These are phyloP conservation scores for Phrynosoma platyrhinos DNA, from an alignment of 2,113 vertebrate species.

Conservation along the genomic window DNA sequence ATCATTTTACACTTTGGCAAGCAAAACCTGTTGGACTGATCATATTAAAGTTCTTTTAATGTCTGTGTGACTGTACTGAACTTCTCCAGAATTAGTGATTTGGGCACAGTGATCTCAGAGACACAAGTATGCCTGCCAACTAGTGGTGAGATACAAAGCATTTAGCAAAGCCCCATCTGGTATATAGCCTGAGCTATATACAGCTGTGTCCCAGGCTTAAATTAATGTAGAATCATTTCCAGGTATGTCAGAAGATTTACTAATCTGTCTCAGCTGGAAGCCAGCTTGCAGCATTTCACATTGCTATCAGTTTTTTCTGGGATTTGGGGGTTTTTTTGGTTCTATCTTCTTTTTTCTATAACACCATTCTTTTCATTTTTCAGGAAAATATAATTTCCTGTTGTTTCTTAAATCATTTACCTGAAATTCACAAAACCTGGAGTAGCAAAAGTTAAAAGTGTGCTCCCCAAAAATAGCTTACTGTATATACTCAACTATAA, in stretches of 20 bases:
- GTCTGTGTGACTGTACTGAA: neutral
- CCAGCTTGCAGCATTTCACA: constrained; percentile 55
- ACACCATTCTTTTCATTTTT: constrained; percentile 16
- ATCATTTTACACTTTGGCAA: neutral
- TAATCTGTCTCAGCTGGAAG: constrained; percentile 63
- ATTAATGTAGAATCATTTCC: constrained; percentile 45
- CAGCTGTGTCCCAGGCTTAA: constrained; percentile 66
- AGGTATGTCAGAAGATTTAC: constrained; percentile 54
- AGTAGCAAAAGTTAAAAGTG: constrained; percentile 10
- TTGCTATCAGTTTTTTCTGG: constrained; percentile 45
- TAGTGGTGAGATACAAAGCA: constrained; percentile 45
- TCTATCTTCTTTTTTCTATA: constrained; percentile 36
- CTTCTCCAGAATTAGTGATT: constrained; percentile 19
- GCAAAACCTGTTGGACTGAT: neutral
- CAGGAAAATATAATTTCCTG: constrained; percentile 1
- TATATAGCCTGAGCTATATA: constrained; percentile 48
- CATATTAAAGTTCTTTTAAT: neutral
- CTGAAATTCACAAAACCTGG: constrained; percentile 28
- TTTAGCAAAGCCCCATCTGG: constrained; percentile 63
- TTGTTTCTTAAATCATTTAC: neutral
- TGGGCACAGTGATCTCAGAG: constrained; percentile 37
- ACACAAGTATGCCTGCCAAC: constrained; percentile 48
- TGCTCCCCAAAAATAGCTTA: no score
- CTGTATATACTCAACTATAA: no score
- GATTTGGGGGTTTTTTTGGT: constrained; percentile 49